Percentiles rank a stretch among this genome's conserved stretches.
These are phyloP conservation scores for Lochmaea capreae DNA, from an alignment of 2,888 invertebrate genomes.

Conservation along the genomic window DNA sequence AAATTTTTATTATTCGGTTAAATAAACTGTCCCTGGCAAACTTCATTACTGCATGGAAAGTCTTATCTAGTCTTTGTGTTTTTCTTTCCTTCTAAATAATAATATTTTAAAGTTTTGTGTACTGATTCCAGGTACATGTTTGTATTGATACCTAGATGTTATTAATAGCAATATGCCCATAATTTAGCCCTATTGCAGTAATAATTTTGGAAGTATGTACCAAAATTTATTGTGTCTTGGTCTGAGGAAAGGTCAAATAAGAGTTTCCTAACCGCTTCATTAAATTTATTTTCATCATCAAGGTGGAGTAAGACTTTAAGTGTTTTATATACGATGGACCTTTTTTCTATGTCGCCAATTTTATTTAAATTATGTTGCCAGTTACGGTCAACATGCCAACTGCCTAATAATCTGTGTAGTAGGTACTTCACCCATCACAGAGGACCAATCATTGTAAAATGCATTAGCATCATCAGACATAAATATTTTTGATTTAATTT, in stretches of 20 bases:
- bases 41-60: background rate
- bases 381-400: slow-evolving; percentile 4
- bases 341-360: background rate
- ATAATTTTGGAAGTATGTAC: background rate
- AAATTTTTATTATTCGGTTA: background rate
- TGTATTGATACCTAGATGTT: background rate
- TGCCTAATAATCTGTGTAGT: background rate
- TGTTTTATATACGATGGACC: background rate
- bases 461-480: background rate
- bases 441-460: background rate
- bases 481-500: background rate
- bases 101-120: background rate
- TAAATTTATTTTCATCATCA: background rate
- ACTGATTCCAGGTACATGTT: background rate
- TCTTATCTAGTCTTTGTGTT: background rate
- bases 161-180: background rate
- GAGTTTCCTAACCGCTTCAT: background rate
- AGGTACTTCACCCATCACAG: background rate
- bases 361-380: background rate
- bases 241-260: background rate
- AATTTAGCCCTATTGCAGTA: background rate
- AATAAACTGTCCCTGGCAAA: background rate
- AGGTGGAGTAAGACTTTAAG: background rate
- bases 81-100: background rate
- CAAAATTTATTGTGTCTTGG: background rate